Evolutionary conservation across 1,140 invertebrate species (phyloP).

Genomic region (Procambarus clarkii): DNA sequence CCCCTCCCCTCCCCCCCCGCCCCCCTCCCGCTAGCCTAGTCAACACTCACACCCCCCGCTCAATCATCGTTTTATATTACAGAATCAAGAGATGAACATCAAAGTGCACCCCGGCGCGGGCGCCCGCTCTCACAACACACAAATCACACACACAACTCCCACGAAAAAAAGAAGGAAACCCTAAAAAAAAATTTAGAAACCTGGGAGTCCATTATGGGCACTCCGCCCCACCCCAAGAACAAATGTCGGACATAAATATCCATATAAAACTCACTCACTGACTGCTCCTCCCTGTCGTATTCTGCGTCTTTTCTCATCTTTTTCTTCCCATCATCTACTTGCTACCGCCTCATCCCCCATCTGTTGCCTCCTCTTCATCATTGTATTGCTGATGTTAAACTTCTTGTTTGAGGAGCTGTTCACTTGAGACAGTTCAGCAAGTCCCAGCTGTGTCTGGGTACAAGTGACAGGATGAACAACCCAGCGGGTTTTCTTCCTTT

Average conservation of each 20-base stretch:
- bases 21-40: not conserved
- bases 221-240: constrained; percentile 1
- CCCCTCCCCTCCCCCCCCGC: not conserved
- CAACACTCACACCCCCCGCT: constrained; percentile 8
- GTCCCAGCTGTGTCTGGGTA: too few relatives aligned
- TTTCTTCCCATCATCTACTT: not conserved
- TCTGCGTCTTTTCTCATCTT: not conserved
- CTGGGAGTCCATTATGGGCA: not conserved
- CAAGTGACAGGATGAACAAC: too few relatives aligned
- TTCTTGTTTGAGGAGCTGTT: too few relatives aligned
- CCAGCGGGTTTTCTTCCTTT: too few relatives aligned
- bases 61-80: constrained; percentile 61
- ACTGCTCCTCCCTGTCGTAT: not conserved
- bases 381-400: too few relatives aligned
- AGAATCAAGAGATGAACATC: constrained; percentile 31
- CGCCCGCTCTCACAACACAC: constrained; percentile 37
- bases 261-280: constrained; percentile 34
- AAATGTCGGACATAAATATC: constrained; percentile 1
- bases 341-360: not conserved
- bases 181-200: too few relatives aligned
- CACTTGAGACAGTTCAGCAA: too few relatives aligned
- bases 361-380: not conserved
- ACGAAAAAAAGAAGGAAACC: too few relatives aligned
- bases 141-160: not conserved
- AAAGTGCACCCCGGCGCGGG: not conserved